These are phyloP conservation scores for Centropus unirufus DNA, from an alignment of 2,113 vertebrate species.

Conservation along the genomic window DNA sequence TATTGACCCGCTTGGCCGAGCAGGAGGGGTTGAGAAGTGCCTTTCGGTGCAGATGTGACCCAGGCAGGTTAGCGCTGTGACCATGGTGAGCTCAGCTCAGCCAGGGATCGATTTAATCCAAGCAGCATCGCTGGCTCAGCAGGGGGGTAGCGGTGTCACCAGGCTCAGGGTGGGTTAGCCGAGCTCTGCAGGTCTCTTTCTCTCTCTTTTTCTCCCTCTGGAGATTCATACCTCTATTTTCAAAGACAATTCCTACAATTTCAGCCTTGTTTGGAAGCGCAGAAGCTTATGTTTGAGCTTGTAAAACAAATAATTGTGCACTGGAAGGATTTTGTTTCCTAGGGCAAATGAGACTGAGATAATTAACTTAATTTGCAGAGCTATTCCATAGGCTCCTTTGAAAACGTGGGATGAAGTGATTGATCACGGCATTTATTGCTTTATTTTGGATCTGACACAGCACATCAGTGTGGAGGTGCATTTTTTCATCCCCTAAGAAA, in stretches of 20 bases:
- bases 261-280: neutral
- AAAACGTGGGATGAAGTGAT: neutral
- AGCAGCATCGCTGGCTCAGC: accelerated
- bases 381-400: neutral
- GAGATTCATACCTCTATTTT: neutral
- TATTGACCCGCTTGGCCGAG: neutral
- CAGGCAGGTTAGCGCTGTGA: accelerated
- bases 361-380: neutral
- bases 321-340: neutral
- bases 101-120: accelerated
- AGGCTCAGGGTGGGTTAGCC: neutral
- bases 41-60: neutral
- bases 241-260: neutral
- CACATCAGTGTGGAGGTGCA: neutral
- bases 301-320: neutral
- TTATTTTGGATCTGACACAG: neutral
- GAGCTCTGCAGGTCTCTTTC: neutral
- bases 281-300: neutral
- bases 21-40: neutral
- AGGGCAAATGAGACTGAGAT: conserved; percentile 25
- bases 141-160: accelerated
- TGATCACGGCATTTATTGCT: neutral
- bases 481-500: neutral
- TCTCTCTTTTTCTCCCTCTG: conserved; percentile 59
- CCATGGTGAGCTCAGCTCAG: neutral